Evolutionary conservation across 2,113 vertebrate genomes (phyloP).

Genomic region (Chaenocephalus aceratus): DNA sequence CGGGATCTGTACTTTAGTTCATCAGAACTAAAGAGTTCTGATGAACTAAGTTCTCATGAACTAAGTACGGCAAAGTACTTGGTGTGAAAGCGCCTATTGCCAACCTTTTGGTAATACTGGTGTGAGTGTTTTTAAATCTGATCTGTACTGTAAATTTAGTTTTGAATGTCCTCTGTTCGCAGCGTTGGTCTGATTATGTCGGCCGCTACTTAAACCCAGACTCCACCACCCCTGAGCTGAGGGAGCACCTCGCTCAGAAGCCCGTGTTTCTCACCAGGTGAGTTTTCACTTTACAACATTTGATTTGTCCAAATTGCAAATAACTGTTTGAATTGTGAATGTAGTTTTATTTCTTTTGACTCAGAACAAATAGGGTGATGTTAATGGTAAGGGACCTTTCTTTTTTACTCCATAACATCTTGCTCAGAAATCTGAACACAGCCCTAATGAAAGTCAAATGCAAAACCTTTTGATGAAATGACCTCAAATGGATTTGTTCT

Average conservation of each 20-base stretch:
- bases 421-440: neutral
- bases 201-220: slow-evolving; percentile 94
- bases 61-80: too few species aligned
- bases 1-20: too few species aligned
- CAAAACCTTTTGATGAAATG: neutral
- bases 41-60: too few species aligned
- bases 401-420: slow-evolving; percentile 2
- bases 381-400: slow-evolving; percentile 1
- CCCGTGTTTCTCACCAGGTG: slow-evolving; percentile 98
- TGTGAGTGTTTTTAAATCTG: neutral
- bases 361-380: neutral
- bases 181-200: slow-evolving; percentile 98
- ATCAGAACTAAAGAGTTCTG: too few species aligned
- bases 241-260: slow-evolving; percentile 97
- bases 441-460: neutral
- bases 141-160: neutral
- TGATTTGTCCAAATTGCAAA: neutral
- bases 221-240: slow-evolving; percentile 94
- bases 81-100: slow-evolving; percentile 1
- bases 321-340: slow-evolving; percentile 1
- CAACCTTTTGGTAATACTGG: slow-evolving; percentile 28
- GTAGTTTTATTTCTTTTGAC: slow-evolving; percentile 15
- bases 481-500: slow-evolving; percentile 4
- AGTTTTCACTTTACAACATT: slow-evolving; percentile 26
- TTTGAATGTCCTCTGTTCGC: slow-evolving; percentile 29